Base-by-base conservation (phyloP, 2,797 vertebrate species). In the Centropyge bicolor region DNA sequence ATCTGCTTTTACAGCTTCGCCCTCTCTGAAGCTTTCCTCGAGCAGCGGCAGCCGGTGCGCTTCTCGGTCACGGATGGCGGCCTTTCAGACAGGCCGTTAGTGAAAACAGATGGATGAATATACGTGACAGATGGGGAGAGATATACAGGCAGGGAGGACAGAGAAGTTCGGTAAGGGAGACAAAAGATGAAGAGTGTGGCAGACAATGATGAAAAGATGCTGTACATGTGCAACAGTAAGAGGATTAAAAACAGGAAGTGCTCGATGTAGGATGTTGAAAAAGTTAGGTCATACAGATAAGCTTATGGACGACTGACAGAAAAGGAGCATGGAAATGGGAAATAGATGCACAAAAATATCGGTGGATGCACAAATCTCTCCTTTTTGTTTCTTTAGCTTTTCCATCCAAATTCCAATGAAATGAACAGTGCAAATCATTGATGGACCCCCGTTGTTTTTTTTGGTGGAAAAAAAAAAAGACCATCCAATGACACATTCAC, bases 31-130 rank as follows among this genome's bases (percentile, higher is more conserved):
- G 68, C 70, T 85, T 66, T 68, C 72, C 38, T 66, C 31, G 40
- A 77, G 64, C 61, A 77, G 64, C 61, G 10, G 63, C 68, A 63
- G 54, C 61, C 22, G 38, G 52, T 13, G 55, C 17, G 48, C 48
- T 67, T 40, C 48, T 41, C n/a, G 1, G 17, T 69, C 27, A 24
- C 31, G 61, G 63, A 19, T 31, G 45, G 51, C 2, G 55, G 54
- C 64, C 82, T 78, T 78, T 78, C 73, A 60, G 46, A 41, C 27
- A 19, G 56, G 20, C 59, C 14, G 64, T 59, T 69, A 11, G 6
- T 78, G 75, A 74, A 83, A 75, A 78, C 67, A 71, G 77, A 84
- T 68, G 73, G 70, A 55, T 71, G 17, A 35, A 57, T 67, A 51
- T 5, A 35, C 8, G n/a, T 69, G 72, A 68, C 72, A 69, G 74